Evolutionary conservation across 2,888 invertebrate species (phyloP).

Genomic region (Nezara viridula): DNA sequence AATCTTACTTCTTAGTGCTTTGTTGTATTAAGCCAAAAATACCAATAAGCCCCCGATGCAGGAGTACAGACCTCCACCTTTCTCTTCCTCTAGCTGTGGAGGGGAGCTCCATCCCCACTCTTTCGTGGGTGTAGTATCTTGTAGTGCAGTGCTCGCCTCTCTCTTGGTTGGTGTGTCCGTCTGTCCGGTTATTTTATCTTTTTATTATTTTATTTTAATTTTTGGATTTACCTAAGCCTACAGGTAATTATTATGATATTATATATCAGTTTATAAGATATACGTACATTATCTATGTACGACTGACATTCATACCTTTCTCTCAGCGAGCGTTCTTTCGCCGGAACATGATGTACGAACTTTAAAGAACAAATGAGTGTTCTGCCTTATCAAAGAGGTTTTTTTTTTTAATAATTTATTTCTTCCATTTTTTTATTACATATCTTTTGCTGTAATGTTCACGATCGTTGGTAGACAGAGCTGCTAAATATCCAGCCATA

Average conservation of each 20-base stretch:
- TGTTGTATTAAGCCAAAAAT: neutral
- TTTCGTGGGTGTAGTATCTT: neutral
- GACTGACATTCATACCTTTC: neutral
- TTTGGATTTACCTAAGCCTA: slow-evolving; percentile 16
- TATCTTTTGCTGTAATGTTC: neutral
- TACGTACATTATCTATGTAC: neutral
- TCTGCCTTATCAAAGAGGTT: neutral
- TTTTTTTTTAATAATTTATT: neutral
- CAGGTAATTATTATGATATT: slow-evolving; percentile 2
- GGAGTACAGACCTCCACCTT: neutral
- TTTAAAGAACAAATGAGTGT: no score
- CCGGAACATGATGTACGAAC: neutral
- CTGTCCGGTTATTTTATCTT: neutral
- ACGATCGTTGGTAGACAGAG: neutral
- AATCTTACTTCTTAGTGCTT: no score
- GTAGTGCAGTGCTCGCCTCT: slow-evolving; percentile 6
- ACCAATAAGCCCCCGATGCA: neutral
- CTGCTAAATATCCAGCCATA: neutral
- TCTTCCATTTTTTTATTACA: neutral
- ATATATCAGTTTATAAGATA: neutral
- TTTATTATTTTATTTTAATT: neutral
- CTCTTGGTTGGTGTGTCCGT: neutral
- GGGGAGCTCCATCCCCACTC: slow-evolving; percentile 10
- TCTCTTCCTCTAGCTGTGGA: neutral
- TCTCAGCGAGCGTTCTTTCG: slow-evolving; percentile 15